Percentiles rank a stretch among this genome's conserved stretches.
Conservation (phyloP, 2,888 invertebrate species). For the Megalurothrips usitatus region DNA sequence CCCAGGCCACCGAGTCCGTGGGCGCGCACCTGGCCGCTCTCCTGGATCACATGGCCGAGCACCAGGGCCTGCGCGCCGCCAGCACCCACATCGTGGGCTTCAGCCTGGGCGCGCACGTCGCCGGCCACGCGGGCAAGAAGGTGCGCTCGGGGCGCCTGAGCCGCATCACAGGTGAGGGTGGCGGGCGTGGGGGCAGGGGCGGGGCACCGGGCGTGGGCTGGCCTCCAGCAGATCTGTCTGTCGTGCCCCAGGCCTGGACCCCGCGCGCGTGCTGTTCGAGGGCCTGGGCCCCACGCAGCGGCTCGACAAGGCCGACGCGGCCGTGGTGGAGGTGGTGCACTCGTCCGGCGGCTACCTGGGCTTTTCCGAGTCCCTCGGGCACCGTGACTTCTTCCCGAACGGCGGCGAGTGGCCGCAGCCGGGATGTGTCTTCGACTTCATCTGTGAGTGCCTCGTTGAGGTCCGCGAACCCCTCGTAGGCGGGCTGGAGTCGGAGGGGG, state of each 20-base stretch:
- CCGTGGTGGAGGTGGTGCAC: conserved; percentile 59
- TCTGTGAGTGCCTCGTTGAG: conserved; percentile 44
- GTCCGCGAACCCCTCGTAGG: too few species aligned
- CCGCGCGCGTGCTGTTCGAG: conserved; percentile 56
- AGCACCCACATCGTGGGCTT: conserved; percentile 49
- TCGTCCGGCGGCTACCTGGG: conserved; percentile 59
- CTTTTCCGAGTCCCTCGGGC: conserved; percentile 55
- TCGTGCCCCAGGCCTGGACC: conserved; percentile 53
- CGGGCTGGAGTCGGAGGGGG: too few species aligned
- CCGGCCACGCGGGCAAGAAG: conserved; percentile 45
- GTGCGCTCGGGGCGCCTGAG: conserved; percentile 40
- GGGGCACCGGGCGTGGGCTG: too few species aligned
- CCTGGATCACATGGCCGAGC: conserved; percentile 43
- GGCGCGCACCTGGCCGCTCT: conserved; percentile 45
- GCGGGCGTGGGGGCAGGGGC: background rate
- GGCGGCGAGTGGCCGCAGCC: conserved; percentile 53
- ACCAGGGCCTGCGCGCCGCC: conserved; percentile 42
- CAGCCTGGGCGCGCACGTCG: conserved; percentile 50
- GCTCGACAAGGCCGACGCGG: conserved; percentile 56
- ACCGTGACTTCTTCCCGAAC: conserved; percentile 61
- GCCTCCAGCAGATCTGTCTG: background rate
- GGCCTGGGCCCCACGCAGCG: conserved; percentile 53
- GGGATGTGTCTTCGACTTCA: conserved; percentile 54
- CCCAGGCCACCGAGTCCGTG: conserved; percentile 43
- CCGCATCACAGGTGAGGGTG: conserved; percentile 40